Evolutionary conservation across 2,888 invertebrate genomes (phyloP).

Genomic region (Nomada ferruginata): DNA sequence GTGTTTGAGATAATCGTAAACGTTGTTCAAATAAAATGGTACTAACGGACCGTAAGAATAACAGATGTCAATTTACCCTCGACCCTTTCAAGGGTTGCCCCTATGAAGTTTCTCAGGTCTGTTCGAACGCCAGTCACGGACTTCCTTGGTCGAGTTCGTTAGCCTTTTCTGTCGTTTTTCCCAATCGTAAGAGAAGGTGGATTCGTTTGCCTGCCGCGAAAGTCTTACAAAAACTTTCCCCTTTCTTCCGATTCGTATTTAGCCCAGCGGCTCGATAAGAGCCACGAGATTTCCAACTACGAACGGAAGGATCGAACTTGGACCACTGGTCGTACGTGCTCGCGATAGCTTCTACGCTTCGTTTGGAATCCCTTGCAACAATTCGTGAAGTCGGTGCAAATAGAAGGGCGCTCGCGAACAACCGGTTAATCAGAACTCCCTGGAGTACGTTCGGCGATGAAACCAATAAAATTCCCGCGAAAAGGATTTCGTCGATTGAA

Average conservation of each 20-base stretch:
- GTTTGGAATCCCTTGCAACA: not conserved
- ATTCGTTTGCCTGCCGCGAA: slow-evolving; percentile 35
- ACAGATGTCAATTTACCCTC: slow-evolving; percentile 9
- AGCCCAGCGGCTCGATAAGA: slow-evolving; percentile 10
- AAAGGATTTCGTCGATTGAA: not conserved
- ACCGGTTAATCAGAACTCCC: slow-evolving; percentile 1
- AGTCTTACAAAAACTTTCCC: slow-evolving; percentile 36
- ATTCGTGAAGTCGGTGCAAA: not conserved
- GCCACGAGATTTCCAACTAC: not conserved
- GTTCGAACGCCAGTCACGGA: slow-evolving; percentile 54
- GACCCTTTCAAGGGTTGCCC: slow-evolving; percentile 6
- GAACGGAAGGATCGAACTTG: not conserved
- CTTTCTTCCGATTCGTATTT: slow-evolving; percentile 9
- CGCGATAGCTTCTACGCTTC: not conserved
- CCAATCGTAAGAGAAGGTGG: slow-evolving; percentile 15
- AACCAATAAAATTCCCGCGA: not conserved
- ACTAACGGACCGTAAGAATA: slow-evolving; percentile 43
- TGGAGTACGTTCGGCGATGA: not conserved
- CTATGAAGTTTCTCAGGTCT: slow-evolving; percentile 23
- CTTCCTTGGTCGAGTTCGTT: slow-evolving; percentile 48
- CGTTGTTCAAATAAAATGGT: slow-evolving; percentile 21
- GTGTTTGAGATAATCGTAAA: not conserved
- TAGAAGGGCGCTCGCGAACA: not conserved
- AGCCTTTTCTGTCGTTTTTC: slow-evolving; percentile 45
- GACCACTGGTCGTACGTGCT: not conserved